Conservation (phyloP, 2,113 vertebrate species). For the Lophius piscatorius region DNA sequence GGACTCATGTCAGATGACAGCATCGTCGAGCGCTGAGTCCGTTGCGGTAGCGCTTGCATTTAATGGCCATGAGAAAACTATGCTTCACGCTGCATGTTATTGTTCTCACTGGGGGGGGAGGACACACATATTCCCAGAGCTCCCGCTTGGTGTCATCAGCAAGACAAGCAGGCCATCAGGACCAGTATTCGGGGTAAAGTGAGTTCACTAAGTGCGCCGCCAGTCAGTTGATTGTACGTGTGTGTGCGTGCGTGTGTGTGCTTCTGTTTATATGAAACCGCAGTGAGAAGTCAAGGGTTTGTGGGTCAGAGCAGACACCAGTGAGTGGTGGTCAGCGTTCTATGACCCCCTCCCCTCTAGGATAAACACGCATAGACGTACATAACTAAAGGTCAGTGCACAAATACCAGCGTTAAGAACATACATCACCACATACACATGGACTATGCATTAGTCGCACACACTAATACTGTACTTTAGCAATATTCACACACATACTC, state of each 20-base stretch:
- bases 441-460: too few relatives aligned
- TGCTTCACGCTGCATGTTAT: neutral
- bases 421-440: too few relatives aligned
- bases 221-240: slow-evolving; percentile 20
- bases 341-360: slow-evolving; percentile 56
- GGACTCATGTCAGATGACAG: slow-evolving; percentile 19
- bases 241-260: slow-evolving; percentile 10
- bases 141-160: slow-evolving; percentile 31
- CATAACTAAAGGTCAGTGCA: slow-evolving; percentile 14
- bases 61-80: neutral
- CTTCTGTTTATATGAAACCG: slow-evolving; percentile 1
- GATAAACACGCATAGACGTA: neutral
- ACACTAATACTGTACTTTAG: too few relatives aligned
- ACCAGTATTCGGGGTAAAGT: slow-evolving; percentile 44
- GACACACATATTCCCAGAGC: slow-evolving; percentile 32
- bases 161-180: slow-evolving; percentile 40
- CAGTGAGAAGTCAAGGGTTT: slow-evolving; percentile 33
- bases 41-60: neutral
- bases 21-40: neutral
- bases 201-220: slow-evolving; percentile 28
- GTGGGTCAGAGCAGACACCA: slow-evolving; percentile 48
- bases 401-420: slow-evolving; percentile 32
- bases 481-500: slow-evolving; percentile 18
- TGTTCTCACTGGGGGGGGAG: slow-evolving; percentile 11
- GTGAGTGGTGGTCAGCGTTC: slow-evolving; percentile 35